Base-by-base conservation (phyloP, 2,888 invertebrate genomes). In the Gnatocerus cornutus region DNA sequence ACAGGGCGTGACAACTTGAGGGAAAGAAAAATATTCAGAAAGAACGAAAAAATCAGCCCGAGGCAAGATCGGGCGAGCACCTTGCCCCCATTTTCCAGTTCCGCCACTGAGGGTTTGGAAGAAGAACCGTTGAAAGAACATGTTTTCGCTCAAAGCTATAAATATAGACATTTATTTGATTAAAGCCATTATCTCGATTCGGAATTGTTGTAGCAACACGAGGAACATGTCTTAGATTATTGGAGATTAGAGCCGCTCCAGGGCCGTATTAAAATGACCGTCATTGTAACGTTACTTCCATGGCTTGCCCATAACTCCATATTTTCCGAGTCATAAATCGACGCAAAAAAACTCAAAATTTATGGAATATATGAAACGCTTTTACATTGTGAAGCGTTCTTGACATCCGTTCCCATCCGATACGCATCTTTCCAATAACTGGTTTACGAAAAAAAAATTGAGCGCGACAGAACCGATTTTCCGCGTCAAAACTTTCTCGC, bases 401-500 rank as follows among this genome's bases (percentile, higher is more conserved):
- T 75, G 74, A 75, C 78, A 78, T 79, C 78, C 80, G 79, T 80
- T 80, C 80, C 80, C 80, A 80, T 77, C 76, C 71, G 76, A 77
- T 76, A 77, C 72, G 63, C 72, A 76, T 76, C 76, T 75, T 67
- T 67, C 69, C 74, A 68, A 77, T 76, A 76, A 76, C 76, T 74
- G 61, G 76, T 77, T 73, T 46, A 46, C 30, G 13, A 56, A 64
- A 14, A 74, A 75, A 73, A 76, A 74, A 66, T 66, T 46, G 73
- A 73, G 63, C 71, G 46, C 71, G 46, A 46, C 48, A 16, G 16
- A 39, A 50, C 7, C 10, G 13, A 58, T 37, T 62, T 62, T 45
- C 61, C 62, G 61, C 21, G 55, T 5, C 33, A 3, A 10, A 30
- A 64, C 46, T 56, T 41, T 56, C 53, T 56, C 48, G 46, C 13